These are phyloP conservation scores for Penaeus vannamei DNA, from an alignment of 1,140 invertebrate species.

Conservation along the genomic window DNA sequence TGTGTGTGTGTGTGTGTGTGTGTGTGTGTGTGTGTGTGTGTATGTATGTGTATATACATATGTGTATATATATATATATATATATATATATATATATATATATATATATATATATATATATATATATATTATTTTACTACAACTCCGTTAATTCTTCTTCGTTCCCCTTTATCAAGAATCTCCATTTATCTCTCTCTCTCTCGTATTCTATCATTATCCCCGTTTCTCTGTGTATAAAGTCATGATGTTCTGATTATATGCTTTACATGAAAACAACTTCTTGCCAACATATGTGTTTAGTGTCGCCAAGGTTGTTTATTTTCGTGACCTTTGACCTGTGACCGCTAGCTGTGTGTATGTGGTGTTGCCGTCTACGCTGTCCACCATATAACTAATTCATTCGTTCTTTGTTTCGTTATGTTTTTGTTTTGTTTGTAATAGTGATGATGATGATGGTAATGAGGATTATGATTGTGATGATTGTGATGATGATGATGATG, in stretches of 20 bases:
- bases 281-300: background rate
- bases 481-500: no score
- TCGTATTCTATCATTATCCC: background rate
- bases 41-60: background rate
- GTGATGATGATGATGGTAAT: no score
- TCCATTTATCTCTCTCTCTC: background rate
- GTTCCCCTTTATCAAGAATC: background rate
- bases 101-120: slow-evolving; percentile 8
- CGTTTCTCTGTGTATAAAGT: background rate
- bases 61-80: slow-evolving; percentile 14
- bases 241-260: background rate
- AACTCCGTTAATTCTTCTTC: background rate
- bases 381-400: no score
- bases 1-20: slow-evolving; percentile 32
- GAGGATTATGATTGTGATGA: no score
- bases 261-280: background rate
- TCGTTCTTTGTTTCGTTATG: no score
- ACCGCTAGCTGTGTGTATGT: no score
- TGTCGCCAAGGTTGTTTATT: no score
- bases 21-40: slow-evolving; percentile 30
- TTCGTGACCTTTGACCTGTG: no score
- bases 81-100: slow-evolving; percentile 4
- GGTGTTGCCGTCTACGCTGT: no score
- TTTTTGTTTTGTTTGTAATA: no score
- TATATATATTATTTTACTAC: background rate